These are phyloP conservation scores for Teinopalpus imperialis DNA, from an alignment of 2,888 invertebrate species.

Conservation along the genomic window DNA sequence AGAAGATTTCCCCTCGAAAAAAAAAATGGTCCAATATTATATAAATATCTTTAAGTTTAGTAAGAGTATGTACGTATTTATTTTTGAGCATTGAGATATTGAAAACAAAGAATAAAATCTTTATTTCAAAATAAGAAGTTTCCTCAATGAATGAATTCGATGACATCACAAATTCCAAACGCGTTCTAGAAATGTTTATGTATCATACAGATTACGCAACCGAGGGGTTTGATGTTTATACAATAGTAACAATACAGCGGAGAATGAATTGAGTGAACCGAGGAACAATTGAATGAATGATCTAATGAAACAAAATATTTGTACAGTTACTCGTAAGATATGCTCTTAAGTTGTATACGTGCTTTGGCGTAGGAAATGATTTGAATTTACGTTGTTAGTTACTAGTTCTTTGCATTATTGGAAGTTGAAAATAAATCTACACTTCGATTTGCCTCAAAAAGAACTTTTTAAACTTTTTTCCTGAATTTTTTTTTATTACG, in stretches of 20 bases:
- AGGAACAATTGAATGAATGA: not conserved
- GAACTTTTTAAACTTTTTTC: no score
- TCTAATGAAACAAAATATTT: slow-evolving; percentile 10
- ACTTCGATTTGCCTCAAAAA: not conserved
- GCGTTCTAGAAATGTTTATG: not conserved
- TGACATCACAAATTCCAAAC: not conserved
- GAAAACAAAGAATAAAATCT: no score
- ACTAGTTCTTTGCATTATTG: slow-evolving; percentile 7
- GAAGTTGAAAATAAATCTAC: no score
- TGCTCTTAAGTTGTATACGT: not conserved
- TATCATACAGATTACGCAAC: not conserved
- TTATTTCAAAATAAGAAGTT: not conserved
- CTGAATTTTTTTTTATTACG: no score
- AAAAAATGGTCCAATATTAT: no score
- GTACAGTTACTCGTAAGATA: not conserved
- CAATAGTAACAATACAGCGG: not conserved
- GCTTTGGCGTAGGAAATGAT: not conserved
- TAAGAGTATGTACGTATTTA: no score
- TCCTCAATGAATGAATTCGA: not conserved
- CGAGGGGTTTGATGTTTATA: not conserved
- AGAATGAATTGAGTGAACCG: slow-evolving; percentile 1
- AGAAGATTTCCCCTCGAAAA: no score
- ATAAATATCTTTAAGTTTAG: no score
- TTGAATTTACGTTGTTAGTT: slow-evolving; percentile 1
- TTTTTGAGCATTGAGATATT: no score